Percentiles rank a stretch among this genome's conserved stretches.
phyloP scores from a whole-genome alignment of 2,888 invertebrate species.

The Lordiphosa fenestrarum region DNA sequence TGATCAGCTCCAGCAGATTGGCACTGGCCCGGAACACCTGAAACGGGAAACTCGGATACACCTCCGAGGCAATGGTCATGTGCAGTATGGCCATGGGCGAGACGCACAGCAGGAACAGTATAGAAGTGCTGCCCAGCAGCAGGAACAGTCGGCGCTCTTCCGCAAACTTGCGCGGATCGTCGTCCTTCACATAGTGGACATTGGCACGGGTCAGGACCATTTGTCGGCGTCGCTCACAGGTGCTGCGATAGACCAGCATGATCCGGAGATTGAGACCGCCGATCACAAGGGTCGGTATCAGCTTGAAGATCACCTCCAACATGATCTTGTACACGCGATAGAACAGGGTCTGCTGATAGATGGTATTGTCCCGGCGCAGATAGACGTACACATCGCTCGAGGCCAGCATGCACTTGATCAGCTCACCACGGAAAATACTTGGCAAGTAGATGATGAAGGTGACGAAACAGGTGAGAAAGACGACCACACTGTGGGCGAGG shows the following conservation, averaged over 20 bases:
- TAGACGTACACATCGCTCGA: slow-evolving; percentile 83
- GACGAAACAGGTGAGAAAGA: slow-evolving; percentile 84
- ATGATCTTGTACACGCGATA: slow-evolving; percentile 84
- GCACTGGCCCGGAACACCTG: slow-evolving; percentile 87
- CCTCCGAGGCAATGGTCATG: slow-evolving; percentile 84
- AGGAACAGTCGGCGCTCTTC: slow-evolving; percentile 85
- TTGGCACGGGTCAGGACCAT: slow-evolving; percentile 83
- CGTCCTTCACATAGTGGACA: slow-evolving; percentile 81
- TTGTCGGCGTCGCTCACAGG: slow-evolving; percentile 84
- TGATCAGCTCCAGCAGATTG: slow-evolving; percentile 87
- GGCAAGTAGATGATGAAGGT: slow-evolving; percentile 87
- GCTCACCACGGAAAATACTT: slow-evolving; percentile 84
- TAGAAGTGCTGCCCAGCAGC: slow-evolving; percentile 84
- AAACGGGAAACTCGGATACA: slow-evolving; percentile 84
- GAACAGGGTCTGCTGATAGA: slow-evolving; percentile 81
- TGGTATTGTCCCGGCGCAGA: slow-evolving; percentile 82
- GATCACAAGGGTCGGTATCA: slow-evolving; percentile 85
- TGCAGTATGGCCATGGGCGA: slow-evolving; percentile 87
- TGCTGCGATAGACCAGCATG: slow-evolving; percentile 84
- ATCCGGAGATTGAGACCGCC: slow-evolving; percentile 85
- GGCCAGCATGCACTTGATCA: slow-evolving; percentile 82
- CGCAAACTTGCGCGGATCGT: slow-evolving; percentile 85
- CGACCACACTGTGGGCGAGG: slow-evolving; percentile 81
- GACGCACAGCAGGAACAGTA: slow-evolving; percentile 85
- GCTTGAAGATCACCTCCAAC: slow-evolving; percentile 85